phyloP scores from a whole-genome alignment of 1,140 invertebrate genomes.

The Vanessa atalanta region DNA sequence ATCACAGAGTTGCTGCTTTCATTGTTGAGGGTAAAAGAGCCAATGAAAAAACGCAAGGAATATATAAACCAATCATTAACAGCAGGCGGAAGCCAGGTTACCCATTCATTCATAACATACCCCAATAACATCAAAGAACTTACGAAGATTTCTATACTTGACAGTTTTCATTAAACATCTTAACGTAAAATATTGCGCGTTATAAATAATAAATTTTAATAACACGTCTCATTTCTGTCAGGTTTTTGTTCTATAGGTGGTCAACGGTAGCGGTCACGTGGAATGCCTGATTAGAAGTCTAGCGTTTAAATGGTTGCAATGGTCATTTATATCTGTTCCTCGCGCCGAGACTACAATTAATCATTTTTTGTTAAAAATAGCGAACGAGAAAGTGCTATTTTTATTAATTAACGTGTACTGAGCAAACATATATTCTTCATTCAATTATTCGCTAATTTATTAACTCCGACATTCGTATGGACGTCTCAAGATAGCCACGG shows the following conservation, averaged over 20 bases:
- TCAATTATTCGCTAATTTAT: background rate
- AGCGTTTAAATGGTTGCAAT: constrained; percentile 11
- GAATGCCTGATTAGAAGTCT: constrained; percentile 24
- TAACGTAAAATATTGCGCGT: too few relatives aligned
- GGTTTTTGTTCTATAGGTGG: background rate
- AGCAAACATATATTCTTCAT: background rate
- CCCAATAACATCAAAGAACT: too few relatives aligned
- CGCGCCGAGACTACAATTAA: constrained; percentile 3
- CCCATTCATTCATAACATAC: too few relatives aligned
- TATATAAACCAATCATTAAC: too few relatives aligned
- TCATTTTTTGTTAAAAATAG: constrained; percentile 15
- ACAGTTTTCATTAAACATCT: too few relatives aligned
- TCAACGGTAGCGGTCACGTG: constrained; percentile 22
- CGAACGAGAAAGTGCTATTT: constrained; percentile 5
- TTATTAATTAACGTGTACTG: constrained; percentile 18
- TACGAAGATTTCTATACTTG: too few relatives aligned
- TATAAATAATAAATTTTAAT: background rate
- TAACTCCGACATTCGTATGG: background rate
- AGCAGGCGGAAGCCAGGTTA: too few relatives aligned
- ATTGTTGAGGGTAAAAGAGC: background rate
- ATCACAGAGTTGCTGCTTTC: background rate
- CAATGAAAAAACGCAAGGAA: too few relatives aligned
- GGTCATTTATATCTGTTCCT: constrained; percentile 23
- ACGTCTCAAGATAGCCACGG: too few relatives aligned
- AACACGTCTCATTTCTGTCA: constrained; percentile 3